Evolutionary conservation across 1,140 invertebrate species (phyloP).

Genomic region (Neotoxoptera formosana): DNA sequence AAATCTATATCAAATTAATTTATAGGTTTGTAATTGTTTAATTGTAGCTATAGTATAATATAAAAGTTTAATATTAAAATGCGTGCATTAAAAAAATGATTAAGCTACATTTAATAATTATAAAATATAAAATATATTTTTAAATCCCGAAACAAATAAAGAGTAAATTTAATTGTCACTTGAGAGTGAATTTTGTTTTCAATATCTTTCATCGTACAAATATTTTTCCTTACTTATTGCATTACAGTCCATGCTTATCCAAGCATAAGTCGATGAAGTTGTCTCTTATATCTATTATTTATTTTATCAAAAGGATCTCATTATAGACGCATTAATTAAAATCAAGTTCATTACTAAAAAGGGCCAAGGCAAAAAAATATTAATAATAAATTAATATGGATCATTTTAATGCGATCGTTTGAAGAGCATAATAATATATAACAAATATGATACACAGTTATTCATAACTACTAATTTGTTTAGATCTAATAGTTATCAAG

Average conservation of each 20-base stretch:
- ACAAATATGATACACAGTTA: neutral
- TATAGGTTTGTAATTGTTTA: neutral
- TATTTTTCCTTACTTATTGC: neutral
- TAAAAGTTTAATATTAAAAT: neutral
- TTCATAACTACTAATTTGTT: neutral
- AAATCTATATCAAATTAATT: neutral
- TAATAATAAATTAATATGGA: conserved; percentile 25
- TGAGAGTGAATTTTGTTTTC: neutral
- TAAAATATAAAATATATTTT: neutral
- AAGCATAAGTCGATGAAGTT: conserved; percentile 5
- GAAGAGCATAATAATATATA: neutral
- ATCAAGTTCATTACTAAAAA: neutral
- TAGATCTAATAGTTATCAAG: neutral
- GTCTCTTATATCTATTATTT: neutral
- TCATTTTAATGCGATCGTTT: neutral
- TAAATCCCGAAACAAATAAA: neutral
- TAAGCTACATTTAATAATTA: neutral
- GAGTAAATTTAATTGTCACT: neutral
- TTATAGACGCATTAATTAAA: neutral
- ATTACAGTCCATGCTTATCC: conserved; percentile 3
- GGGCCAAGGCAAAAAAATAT: neutral
- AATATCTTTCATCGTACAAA: neutral
- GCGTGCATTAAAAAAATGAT: neutral
- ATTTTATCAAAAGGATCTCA: neutral
- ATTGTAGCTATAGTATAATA: neutral